Evolutionary conservation across 1,140 invertebrate species (phyloP).

Genomic region (Lepidotrigona ventralis): DNA sequence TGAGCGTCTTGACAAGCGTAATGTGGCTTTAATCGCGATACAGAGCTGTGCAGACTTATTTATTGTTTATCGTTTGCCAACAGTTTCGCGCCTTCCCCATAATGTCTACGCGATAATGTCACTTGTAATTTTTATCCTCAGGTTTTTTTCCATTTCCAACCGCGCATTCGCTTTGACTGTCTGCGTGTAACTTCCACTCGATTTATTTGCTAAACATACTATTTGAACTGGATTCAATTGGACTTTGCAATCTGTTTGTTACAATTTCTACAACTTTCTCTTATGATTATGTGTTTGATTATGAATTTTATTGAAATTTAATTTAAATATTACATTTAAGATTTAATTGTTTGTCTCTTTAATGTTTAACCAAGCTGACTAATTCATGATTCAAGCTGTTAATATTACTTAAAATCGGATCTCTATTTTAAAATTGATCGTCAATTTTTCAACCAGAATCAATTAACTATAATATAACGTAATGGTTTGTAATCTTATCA

Average conservation of each 20-base stretch:
- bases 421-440: neutral
- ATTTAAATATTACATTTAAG: neutral
- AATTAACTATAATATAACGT: neutral
- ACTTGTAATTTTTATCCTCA: constrained; percentile 8
- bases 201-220: neutral
- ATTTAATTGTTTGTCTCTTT: neutral
- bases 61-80: constrained; percentile 73
- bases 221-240: neutral
- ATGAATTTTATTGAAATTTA: neutral
- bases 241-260: neutral
- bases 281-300: neutral
- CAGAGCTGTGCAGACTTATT: constrained; percentile 73
- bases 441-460: neutral
- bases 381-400: neutral
- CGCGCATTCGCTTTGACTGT: neutral
- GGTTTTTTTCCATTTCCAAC: neutral
- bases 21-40: constrained; percentile 78
- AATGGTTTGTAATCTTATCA: neutral
- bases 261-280: neutral
- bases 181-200: too few species aligned
- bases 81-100: constrained; percentile 57
- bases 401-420: neutral
- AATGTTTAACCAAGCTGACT: neutral
- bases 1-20: constrained; percentile 76
- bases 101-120: constrained; percentile 20